phyloP scores from a whole-genome alignment of 2,888 invertebrate species.

The Idaea straminata region DNA sequence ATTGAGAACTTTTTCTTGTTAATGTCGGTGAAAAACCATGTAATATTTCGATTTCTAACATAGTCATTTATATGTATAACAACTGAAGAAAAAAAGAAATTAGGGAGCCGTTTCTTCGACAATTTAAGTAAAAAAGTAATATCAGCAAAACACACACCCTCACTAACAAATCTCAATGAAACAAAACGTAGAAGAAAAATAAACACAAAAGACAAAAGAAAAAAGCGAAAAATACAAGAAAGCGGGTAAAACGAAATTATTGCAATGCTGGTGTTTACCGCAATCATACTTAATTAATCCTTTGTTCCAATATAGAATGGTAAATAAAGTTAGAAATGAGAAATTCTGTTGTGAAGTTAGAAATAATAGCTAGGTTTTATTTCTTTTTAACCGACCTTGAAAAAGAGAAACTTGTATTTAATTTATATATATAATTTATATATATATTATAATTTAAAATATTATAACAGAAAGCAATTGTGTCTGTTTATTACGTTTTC shows the following conservation, averaged over 20 bases:
- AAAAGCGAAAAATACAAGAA: background rate
- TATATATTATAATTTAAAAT: no score
- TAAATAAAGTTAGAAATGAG: background rate
- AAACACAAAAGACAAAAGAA: background rate
- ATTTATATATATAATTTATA: no score
- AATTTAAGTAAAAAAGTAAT: background rate
- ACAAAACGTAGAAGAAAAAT: background rate
- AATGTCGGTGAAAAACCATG: no score
- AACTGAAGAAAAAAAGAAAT: no score
- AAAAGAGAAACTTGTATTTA: no score
- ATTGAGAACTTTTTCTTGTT: no score
- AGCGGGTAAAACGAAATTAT: background rate
- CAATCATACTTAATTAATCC: background rate
- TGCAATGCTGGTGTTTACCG: background rate
- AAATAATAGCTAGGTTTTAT: background rate
- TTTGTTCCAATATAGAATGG: background rate
- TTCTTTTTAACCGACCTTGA: background rate
- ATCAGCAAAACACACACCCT: background rate
- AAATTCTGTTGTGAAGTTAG: background rate
- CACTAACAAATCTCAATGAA: background rate
- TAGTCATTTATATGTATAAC: no score
- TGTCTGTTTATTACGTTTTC: no score
- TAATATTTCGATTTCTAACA: no score
- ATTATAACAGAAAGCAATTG: no score
- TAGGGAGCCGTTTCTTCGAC: no score